Conservation (phyloP, 2,888 invertebrate species). For the Troides oblongomaculatus region DNA sequence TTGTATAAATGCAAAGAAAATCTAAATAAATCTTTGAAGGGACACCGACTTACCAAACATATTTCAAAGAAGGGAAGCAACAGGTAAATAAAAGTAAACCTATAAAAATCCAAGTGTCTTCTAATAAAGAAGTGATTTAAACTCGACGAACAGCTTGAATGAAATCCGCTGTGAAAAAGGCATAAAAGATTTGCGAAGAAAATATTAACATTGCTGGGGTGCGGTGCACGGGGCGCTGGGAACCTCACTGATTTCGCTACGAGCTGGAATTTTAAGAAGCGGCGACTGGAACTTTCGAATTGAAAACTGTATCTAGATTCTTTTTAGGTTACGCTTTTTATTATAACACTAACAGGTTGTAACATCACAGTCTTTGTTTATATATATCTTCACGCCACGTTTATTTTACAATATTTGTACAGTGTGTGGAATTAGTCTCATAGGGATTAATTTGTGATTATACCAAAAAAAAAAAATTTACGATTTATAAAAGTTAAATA, state of each 20-base stretch:
- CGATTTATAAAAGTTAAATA: no score
- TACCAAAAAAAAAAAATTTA: no score
- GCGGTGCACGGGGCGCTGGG: conserved; percentile 4
- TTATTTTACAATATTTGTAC: no score
- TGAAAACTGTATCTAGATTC: conserved; percentile 19
- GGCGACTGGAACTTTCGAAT: conserved; percentile 14
- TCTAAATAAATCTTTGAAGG: neutral
- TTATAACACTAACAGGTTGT: neutral
- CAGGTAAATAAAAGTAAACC: conserved; percentile 20
- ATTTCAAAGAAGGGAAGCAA: conserved; percentile 6
- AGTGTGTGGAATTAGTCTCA: no score
- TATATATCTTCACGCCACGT: no score
- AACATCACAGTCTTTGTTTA: no score
- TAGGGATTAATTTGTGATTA: no score
- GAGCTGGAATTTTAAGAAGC: conserved; percentile 12
- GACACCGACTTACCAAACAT: neutral
- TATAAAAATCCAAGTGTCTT: conserved; percentile 20
- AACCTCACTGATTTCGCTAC: conserved; percentile 14
- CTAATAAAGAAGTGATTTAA: conserved; percentile 29
- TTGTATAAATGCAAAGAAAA: neutral
- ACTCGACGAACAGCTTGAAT: conserved; percentile 23
- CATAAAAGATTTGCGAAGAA: conserved; percentile 27
- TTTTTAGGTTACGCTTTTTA: neutral
- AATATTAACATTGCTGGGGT: conserved; percentile 27
- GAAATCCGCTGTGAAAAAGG: conserved; percentile 23